These are phyloP conservation scores for Stigmatopora argus DNA, from an alignment of 2,113 vertebrate species.

Conservation along the genomic window DNA sequence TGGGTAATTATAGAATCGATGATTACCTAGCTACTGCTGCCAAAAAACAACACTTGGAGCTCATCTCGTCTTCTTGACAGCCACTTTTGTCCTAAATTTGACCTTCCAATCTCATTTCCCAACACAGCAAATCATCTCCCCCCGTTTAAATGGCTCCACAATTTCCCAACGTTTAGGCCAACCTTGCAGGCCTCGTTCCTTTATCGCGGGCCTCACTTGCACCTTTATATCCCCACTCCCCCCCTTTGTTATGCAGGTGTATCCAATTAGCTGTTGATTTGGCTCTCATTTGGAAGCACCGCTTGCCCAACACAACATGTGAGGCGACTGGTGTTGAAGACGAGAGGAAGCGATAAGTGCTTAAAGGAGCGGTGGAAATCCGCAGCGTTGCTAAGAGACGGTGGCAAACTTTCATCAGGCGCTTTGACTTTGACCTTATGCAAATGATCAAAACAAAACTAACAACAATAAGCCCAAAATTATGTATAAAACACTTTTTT, in stretches of 20 bases:
- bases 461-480: conserved; percentile 71
- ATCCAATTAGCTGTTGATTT: conserved; percentile 84
- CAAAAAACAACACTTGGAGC: conserved; percentile 82
- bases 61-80: conserved; percentile 73
- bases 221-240: conserved; percentile 69
- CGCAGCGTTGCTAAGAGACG: conserved; percentile 99
- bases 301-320: conserved; percentile 60
- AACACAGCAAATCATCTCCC: conserved; percentile 71
- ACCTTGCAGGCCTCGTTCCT: conserved; percentile 59
- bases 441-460: conserved; percentile 83
- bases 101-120: conserved; percentile 81
- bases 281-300: conserved; percentile 75
- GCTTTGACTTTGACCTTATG: conserved; percentile 93
- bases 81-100: conserved; percentile 84
- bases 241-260: conserved; percentile 79
- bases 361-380: conserved; percentile 87
- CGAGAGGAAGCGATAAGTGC: conserved; percentile 84
- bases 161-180: conserved; percentile 12
- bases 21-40: conserved; percentile 66
- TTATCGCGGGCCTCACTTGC: conserved; percentile 60
- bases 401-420: conserved; percentile 93
- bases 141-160: conserved; percentile 4
- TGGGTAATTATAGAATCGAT: conserved; percentile 54
- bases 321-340: conserved; percentile 73
- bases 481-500: conserved; percentile 63